Conservation (phyloP, 1,140 invertebrate genomes). For the Hypsibius dujardini region DNA sequence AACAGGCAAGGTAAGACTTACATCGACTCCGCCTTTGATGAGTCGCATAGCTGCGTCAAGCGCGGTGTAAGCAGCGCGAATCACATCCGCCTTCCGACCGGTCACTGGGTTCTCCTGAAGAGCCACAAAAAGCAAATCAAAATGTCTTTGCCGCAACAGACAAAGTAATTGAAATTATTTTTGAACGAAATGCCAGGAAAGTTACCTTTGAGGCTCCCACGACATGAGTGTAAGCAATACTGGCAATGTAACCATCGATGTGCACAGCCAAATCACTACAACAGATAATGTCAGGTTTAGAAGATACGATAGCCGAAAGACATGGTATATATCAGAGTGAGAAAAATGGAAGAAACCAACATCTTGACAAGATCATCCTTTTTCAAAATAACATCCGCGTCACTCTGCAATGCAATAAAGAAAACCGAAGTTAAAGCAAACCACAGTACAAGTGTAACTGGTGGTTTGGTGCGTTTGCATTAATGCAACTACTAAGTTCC, state of each 20-base stretch:
- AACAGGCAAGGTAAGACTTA: slow-evolving; percentile 29
- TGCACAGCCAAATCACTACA: slow-evolving; percentile 87
- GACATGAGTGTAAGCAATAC: slow-evolving; percentile 85
- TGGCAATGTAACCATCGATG: slow-evolving; percentile 95
- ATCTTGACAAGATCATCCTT: slow-evolving; percentile 93
- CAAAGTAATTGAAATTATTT: slow-evolving; percentile 18
- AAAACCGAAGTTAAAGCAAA: no score
- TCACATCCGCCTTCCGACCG: slow-evolving; percentile 80
- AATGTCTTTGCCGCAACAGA: no score
- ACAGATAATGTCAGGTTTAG: slow-evolving; percentile 25
- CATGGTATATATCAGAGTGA: no score
- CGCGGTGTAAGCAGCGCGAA: slow-evolving; percentile 80
- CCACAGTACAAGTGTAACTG: no score
- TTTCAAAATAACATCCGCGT: slow-evolving; percentile 68
- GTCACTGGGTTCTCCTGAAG: slow-evolving; percentile 39
- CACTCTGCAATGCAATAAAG: slow-evolving; percentile 38
- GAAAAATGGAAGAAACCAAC: slow-evolving; percentile 27
- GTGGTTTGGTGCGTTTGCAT: no score
- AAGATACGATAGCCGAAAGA: not conserved
- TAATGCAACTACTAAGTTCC: no score
- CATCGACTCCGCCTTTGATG: slow-evolving; percentile 73
- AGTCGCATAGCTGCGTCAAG: slow-evolving; percentile 80
- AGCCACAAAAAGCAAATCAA: slow-evolving; percentile 20
- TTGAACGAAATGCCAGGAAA: slow-evolving; percentile 15
- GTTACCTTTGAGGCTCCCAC: slow-evolving; percentile 52